Conservation (phyloP, 2,113 vertebrate species). For the Nannobrachium achirus region DNA sequence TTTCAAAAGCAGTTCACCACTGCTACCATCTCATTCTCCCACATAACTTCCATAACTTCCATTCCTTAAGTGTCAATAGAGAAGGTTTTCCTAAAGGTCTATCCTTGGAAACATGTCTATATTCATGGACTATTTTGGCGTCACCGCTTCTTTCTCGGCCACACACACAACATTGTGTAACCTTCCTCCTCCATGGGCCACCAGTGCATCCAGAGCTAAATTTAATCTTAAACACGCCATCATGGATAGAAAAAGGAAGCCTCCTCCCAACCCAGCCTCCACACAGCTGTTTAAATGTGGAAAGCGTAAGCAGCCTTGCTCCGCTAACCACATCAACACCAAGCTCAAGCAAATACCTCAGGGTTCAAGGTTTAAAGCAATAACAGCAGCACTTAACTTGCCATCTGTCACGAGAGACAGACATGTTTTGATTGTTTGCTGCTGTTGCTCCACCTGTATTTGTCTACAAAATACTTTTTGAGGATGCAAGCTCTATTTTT, state of each 20-base stretch:
- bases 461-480: not conserved
- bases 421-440: not conserved
- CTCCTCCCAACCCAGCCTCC: slow-evolving; percentile 10
- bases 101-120: not conserved
- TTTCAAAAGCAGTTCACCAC: not conserved
- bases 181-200: not conserved
- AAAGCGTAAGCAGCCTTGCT: slow-evolving; percentile 5
- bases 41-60: not conserved
- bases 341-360: slow-evolving; percentile 21
- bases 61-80: not conserved
- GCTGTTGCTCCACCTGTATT: not conserved
- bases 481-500: not conserved
- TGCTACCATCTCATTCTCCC: not conserved
- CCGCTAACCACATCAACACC: slow-evolving; percentile 30
- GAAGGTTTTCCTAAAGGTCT: not conserved
- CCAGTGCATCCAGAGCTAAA: slow-evolving; percentile 1
- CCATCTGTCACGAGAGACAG: not conserved
- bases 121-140: not conserved
- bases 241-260: not conserved
- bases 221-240: slow-evolving; percentile 18
- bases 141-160: not conserved
- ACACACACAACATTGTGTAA: slow-evolving; percentile 7
- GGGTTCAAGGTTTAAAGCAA: slow-evolving; percentile 19
- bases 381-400: not conserved
- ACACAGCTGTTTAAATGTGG: slow-evolving; percentile 21